Evolutionary conservation across 2,888 invertebrate genomes (phyloP), one percentile per base, ranked within the genome.

Genomic region (Chymomyza procnemis): DNA sequence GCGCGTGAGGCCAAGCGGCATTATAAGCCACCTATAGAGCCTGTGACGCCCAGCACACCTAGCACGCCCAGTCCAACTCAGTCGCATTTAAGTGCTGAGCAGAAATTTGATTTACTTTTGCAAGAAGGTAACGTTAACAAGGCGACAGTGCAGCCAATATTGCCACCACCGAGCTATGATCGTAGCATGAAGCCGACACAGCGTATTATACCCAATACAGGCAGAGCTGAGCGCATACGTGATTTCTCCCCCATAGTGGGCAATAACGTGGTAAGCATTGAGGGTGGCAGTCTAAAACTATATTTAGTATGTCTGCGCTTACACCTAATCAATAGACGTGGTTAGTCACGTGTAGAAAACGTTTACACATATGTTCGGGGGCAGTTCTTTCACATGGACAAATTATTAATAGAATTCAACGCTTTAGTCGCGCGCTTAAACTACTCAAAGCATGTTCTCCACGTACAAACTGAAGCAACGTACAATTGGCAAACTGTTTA

Each of bases 241-340:
- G 93, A 94, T 90, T 93, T 94, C 87, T 93, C 93, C 74, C 93
- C 93, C 0, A 92, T 93, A 0, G 91, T 92, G 87, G 94, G 93
- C 0, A 91, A 92, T 57, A 87, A 75, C 65, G 91, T 92, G 90
- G 94, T 94, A 82, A 92, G 93, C 89, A 59, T 56, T 21, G 30
- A 16, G 16, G 19, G 50, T 41, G 34, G 34, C 3, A 12, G 34
- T 41, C 34, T 41, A 3, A 5, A 41, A 2, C 34, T 41, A 41
- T 41, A 41, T 41, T 41, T 41, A 50, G 50, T 9, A 6, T 50
- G 50, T 16, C 50, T 19, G 16, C 50, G 19, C 16, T 18, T 19
- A 18, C 18, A 8, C 50, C 4, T 19, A 50, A 50, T 50, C 50
- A 50, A 50, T 50, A 50, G 18, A 12, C 3, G 14, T 8, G 18